A percentile compares a stretch with the other conserved stretches of the same genome.
phyloP scores from a whole-genome alignment of 2,797 vertebrate genomes.

The Manis pentadactyla region DNA sequence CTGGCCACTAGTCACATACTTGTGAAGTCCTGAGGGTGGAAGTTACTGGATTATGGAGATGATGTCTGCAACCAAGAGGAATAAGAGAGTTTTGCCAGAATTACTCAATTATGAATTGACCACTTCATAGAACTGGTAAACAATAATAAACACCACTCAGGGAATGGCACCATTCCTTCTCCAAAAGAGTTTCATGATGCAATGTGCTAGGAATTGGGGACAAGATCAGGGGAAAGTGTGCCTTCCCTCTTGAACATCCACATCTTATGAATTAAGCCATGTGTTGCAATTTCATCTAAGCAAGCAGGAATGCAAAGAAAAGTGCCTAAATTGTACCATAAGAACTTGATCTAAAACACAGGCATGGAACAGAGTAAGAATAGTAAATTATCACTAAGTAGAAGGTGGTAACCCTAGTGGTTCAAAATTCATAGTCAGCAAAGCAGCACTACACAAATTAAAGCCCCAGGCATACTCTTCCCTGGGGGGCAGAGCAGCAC shows the following conservation, averaged over 20 bases:
- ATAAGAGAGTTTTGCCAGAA: neutral
- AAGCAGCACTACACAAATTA: neutral
- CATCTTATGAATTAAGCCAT: constrained; percentile 65
- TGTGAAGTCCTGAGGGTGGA: neutral
- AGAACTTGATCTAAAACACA: constrained; percentile 70
- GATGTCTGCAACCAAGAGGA: neutral
- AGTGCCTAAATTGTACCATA: constrained; percentile 37
- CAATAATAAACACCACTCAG: constrained; percentile 8
- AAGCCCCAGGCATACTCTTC: neutral
- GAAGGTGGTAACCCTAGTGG: constrained; percentile 47
- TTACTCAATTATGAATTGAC: neutral
- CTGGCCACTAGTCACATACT: neutral
- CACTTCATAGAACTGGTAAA: neutral
- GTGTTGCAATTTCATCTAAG: constrained; percentile 73
- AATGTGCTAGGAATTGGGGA: neutral
- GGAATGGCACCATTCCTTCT: neutral
- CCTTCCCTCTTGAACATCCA: constrained; percentile 33
- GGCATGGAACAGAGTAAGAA: constrained; percentile 41
- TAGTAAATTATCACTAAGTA: constrained; percentile 67
- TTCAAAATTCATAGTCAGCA: constrained; percentile 64
- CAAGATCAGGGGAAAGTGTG: neutral
- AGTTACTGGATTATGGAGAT: neutral
- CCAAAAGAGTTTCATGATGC: constrained; percentile 28
- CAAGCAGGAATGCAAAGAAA: constrained; percentile 69
- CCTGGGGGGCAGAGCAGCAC: neutral